Evolutionary conservation across 2,797 vertebrate genomes (phyloP).

Genomic region (Silurus aristotelis): DNA sequence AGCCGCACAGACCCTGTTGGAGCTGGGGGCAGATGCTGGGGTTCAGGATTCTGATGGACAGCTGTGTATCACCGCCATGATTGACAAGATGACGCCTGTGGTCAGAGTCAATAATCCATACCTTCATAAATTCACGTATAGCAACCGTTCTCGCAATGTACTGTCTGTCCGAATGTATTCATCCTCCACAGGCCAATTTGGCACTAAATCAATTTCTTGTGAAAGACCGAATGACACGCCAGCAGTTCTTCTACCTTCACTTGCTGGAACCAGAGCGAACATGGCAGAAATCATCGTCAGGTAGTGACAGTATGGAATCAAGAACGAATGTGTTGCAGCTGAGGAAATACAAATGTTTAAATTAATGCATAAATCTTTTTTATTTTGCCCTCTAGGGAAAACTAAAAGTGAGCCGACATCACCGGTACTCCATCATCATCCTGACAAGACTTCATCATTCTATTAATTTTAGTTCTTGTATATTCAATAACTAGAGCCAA

Average conservation of each 20-base stretch:
- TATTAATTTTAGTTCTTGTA: constrained; percentile 5
- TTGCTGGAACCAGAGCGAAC: constrained; percentile 66
- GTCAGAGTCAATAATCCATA: constrained; percentile 55
- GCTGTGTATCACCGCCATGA: constrained; percentile 72
- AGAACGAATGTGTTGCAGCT: background rate
- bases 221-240: constrained; percentile 64
- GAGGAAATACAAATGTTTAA: constrained; percentile 5
- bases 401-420: constrained; percentile 59
- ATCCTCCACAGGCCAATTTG: constrained; percentile 62
- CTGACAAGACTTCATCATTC: background rate
- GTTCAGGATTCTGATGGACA: constrained; percentile 69
- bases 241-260: constrained; percentile 72
- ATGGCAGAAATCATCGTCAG: constrained; percentile 34
- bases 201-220: constrained; percentile 70
- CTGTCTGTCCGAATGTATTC: constrained; percentile 5
- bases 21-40: constrained; percentile 67
- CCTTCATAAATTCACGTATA: background rate
- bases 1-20: constrained; percentile 64
- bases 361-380: background rate
- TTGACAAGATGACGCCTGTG: constrained; percentile 66
- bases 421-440: constrained; percentile 57
- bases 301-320: background rate
- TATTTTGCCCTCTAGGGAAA: constrained; percentile 48
- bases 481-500: background rate
- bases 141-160: background rate